These are phyloP conservation scores for Saturnia japonica DNA, from an alignment of 2,888 invertebrate species.

Conservation along the genomic window DNA sequence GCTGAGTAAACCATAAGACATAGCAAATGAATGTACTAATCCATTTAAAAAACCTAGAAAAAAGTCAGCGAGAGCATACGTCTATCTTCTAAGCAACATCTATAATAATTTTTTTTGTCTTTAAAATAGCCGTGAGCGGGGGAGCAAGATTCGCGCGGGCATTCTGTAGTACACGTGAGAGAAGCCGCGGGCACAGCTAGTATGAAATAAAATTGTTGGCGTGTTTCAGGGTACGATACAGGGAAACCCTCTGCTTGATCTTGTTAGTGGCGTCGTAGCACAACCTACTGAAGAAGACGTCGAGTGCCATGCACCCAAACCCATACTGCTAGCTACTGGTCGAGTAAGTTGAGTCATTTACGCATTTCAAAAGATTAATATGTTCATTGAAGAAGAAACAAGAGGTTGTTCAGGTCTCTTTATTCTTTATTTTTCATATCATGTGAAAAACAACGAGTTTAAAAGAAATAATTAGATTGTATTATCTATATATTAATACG, in stretches of 20 bases:
- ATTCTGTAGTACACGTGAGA: too few relatives aligned
- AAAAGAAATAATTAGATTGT: background rate
- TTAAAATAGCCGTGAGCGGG: too few relatives aligned
- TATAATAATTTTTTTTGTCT: too few relatives aligned
- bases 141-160: too few relatives aligned
- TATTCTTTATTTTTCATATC: background rate
- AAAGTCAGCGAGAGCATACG: too few relatives aligned
- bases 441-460: background rate
- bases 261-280: constrained; percentile 83
- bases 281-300: constrained; percentile 83
- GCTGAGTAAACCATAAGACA: too few relatives aligned
- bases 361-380: background rate
- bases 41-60: too few relatives aligned
- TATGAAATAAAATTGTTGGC: background rate
- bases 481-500: too few relatives aligned
- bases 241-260: constrained; percentile 86
- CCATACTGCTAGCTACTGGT: constrained; percentile 91
- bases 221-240: constrained; percentile 82
- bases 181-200: too few relatives aligned
- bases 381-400: background rate
- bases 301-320: constrained; percentile 89
- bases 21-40: too few relatives aligned
- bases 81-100: too few relatives aligned
- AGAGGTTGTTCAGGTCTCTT: too few relatives aligned
- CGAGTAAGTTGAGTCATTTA: constrained; percentile 78